Evolutionary conservation across 2,113 vertebrate genomes (phyloP).

Genomic region (Empidonax traillii): DNA sequence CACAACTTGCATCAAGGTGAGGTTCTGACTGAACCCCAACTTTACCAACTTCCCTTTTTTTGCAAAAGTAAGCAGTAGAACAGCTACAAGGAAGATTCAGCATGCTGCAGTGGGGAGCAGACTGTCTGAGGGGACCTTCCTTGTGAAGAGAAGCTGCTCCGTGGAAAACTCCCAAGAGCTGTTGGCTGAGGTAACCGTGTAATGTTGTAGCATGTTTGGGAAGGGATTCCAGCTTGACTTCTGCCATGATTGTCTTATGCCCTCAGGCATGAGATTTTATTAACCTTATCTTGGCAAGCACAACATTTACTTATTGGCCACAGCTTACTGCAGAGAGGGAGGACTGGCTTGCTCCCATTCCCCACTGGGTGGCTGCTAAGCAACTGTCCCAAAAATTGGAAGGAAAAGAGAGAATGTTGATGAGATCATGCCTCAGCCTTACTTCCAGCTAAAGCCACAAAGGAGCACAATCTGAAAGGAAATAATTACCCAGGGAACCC

Average conservation of each 20-base stretch:
- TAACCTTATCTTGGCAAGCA: conserved; percentile 10
- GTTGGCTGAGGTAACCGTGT: neutral
- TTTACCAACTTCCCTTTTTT: neutral
- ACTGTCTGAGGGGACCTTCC: neutral
- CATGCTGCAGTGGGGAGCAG: neutral
- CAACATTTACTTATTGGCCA: neutral
- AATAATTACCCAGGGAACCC: neutral
- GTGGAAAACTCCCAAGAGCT: neutral
- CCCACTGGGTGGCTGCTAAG: neutral
- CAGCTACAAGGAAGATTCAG: neutral
- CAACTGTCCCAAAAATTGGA: neutral
- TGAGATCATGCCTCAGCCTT: neutral
- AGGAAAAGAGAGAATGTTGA: neutral
- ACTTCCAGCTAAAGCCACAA: neutral
- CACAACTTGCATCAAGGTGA: neutral
- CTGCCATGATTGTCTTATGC: conserved; percentile 1
- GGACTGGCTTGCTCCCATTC: neutral
- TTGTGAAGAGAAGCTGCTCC: neutral
- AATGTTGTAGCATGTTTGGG: neutral
- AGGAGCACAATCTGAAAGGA: neutral
- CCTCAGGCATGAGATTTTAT: conserved; percentile 9
- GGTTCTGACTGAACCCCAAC: neutral
- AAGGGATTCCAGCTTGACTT: conserved; percentile 14
- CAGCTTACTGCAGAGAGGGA: neutral
- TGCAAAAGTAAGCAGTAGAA: neutral